Conservation (phyloP, 2,888 invertebrate genomes). For the Glaucopsyche alexis region DNA sequence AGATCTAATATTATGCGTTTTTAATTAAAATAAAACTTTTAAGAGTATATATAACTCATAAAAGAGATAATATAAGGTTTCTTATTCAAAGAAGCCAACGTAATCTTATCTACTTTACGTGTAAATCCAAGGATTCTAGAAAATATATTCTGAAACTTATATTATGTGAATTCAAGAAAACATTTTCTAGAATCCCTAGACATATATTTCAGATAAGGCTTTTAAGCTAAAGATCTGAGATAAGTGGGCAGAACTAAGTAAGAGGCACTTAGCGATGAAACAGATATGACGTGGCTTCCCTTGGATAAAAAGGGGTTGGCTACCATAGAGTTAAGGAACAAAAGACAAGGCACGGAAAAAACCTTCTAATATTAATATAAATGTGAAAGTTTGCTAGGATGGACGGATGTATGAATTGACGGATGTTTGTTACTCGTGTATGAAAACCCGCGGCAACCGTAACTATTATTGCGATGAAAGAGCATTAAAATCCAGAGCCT, state of each 20-base stretch:
- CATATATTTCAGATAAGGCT: slow-evolving; percentile 15
- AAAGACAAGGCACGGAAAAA: not conserved
- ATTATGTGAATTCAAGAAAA: slow-evolving; percentile 6
- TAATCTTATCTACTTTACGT: not conserved
- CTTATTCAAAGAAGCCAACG: not conserved
- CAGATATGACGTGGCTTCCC: slow-evolving; percentile 12
- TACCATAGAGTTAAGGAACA: not conserved
- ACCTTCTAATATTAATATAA: too few relatives aligned
- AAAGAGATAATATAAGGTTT: not conserved
- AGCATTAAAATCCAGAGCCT: too few relatives aligned
- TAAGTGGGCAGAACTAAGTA: slow-evolving; percentile 24
- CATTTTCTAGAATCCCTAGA: slow-evolving; percentile 14
- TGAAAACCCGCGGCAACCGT: too few relatives aligned
- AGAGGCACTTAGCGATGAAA: slow-evolving; percentile 24
- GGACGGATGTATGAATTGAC: too few relatives aligned
- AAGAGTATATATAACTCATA: not conserved
- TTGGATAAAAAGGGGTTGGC: slow-evolving; percentile 19
- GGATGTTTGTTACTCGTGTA: not conserved
- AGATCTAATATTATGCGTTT: not conserved
- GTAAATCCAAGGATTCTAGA: not conserved
- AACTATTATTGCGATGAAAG: too few relatives aligned
- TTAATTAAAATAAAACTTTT: not conserved
- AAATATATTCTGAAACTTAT: not conserved
- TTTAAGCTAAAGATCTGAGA: slow-evolving; percentile 17
- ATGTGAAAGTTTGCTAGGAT: too few relatives aligned